These are phyloP conservation scores for Synodontis membranacea DNA, from an alignment of 2,113 vertebrate species.

Conservation along the genomic window DNA sequence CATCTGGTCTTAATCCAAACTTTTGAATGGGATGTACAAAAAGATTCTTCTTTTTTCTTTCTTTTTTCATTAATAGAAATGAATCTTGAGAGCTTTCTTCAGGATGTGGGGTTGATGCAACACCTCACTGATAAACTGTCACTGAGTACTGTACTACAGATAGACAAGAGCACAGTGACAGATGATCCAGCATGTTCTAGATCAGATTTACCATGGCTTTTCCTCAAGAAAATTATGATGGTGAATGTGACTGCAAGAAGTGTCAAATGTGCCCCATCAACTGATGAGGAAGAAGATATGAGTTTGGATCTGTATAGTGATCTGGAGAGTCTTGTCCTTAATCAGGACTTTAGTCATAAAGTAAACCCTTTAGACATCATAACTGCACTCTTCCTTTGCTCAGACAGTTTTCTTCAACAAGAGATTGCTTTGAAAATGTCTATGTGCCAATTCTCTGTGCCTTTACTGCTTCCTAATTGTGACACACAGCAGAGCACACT, in stretches of 20 bases:
- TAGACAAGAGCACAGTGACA: conserved; percentile 51
- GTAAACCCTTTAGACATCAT: conserved; percentile 75
- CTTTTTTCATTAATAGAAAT: conserved; percentile 48
- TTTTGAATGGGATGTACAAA: neutral
- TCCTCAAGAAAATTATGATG: conserved; percentile 69
- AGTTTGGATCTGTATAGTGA: conserved; percentile 10
- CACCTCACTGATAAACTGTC: conserved; percentile 55
- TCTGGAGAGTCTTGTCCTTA: neutral
- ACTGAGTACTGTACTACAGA: conserved; percentile 57
- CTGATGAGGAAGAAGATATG: conserved; percentile 14
- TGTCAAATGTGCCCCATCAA: conserved; percentile 20
- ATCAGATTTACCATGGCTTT: conserved; percentile 59
- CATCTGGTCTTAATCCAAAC: neutral
- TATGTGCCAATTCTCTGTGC: conserved; percentile 76
- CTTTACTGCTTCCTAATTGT: conserved; percentile 72
- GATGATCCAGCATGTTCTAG: conserved; percentile 52
- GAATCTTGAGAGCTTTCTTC: conserved; percentile 43
- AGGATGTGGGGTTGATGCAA: conserved; percentile 52
- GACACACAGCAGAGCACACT: conserved; percentile 64
- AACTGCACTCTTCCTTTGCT: conserved; percentile 73
- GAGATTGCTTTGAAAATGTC: conserved; percentile 75
- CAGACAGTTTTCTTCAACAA: conserved; percentile 71
- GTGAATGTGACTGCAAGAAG: conserved; percentile 64
- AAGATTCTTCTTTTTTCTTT: neutral
- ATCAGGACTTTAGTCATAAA: neutral